Evolutionary conservation across 2,888 invertebrate genomes (phyloP).

Genomic region (Corythucha ciliata): DNA sequence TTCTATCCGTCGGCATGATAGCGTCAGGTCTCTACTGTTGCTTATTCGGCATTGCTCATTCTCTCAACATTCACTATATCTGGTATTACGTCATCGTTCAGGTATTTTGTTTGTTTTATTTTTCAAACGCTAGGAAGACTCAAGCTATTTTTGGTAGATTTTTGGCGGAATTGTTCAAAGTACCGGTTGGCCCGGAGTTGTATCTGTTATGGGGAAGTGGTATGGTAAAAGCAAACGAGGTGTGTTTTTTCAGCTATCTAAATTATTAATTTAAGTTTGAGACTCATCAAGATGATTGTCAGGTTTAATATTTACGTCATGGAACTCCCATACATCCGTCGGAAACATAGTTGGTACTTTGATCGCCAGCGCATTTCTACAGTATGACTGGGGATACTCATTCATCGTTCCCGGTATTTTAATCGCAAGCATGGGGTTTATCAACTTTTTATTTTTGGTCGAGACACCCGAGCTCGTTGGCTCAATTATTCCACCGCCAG

Average conservation of each 20-base stretch:
- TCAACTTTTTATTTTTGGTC: conserved; percentile 74
- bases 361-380: conserved; percentile 81
- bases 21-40: conserved; percentile 76
- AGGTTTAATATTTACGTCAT: conserved; percentile 82
- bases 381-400: conserved; percentile 78
- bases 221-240: conserved; percentile 86
- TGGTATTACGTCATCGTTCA: conserved; percentile 77
- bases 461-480: conserved; percentile 67
- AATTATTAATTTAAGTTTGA: neutral
- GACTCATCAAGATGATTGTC: conserved; percentile 29
- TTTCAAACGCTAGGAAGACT: too few species aligned
- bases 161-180: conserved; percentile 75
- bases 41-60: conserved; percentile 77
- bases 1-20: conserved; percentile 84
- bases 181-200: conserved; percentile 95
- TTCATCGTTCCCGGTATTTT: conserved; percentile 84
- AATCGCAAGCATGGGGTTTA: conserved; percentile 59
- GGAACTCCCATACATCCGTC: conserved; percentile 95
- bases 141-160: too few species aligned
- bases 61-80: conserved; percentile 68
- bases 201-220: conserved; percentile 91
- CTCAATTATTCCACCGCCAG: too few species aligned
- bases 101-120: conserved; percentile 51
- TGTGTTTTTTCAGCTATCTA: conserved; percentile 27
- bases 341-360: conserved; percentile 85